Evolutionary conservation across 1,140 invertebrate genomes (phyloP).

Genomic region (Bombus difficillimus): DNA sequence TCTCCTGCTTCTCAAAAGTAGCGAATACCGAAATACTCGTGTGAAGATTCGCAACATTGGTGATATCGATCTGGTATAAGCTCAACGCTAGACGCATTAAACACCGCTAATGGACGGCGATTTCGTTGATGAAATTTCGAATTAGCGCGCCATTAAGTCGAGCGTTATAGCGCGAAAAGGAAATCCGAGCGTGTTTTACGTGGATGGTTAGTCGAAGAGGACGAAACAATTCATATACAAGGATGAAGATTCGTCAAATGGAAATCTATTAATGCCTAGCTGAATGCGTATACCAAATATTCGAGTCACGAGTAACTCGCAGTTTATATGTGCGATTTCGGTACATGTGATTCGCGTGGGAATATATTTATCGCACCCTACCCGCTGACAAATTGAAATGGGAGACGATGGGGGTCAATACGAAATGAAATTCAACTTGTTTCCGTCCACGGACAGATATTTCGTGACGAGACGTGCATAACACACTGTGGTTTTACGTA

Average conservation of each 20-base stretch:
- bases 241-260: background rate
- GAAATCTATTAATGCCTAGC: background rate
- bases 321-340: background rate
- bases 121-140: constrained; percentile 26
- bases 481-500: background rate
- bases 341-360: background rate
- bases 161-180: background rate
- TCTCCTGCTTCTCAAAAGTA: too few relatives aligned
- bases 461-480: background rate
- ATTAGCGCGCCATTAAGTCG: constrained; percentile 6
- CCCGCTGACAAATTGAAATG: background rate
- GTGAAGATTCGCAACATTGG: background rate
- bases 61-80: background rate
- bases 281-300: background rate
- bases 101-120: constrained; percentile 17
- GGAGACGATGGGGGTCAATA: background rate
- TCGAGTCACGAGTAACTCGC: too few relatives aligned
- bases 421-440: background rate
- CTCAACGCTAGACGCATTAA: background rate
- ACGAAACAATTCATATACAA: background rate
- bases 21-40: background rate
- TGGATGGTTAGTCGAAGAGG: background rate
- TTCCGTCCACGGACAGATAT: background rate
- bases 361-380: background rate
- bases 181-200: background rate